Percentiles rank a stretch among this genome's conserved stretches.
These are phyloP conservation scores for Nematolebias whitei DNA, from an alignment of 2,113 vertebrate genomes.

Conservation along the genomic window DNA sequence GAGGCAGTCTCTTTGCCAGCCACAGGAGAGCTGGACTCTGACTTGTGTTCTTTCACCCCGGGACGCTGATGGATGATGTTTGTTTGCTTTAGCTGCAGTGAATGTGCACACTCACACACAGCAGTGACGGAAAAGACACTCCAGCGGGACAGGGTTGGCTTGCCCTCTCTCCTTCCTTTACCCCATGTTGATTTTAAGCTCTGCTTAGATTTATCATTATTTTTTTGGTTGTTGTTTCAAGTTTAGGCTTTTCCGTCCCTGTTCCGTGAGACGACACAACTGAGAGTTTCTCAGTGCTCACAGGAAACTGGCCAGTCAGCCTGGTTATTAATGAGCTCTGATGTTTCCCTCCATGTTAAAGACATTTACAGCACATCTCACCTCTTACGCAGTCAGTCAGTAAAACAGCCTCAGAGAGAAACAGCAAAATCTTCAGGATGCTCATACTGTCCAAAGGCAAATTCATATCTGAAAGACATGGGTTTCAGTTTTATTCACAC, in stretches of 20 bases:
- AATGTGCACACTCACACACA: slow-evolving; percentile 42
- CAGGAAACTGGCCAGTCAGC: slow-evolving; percentile 47
- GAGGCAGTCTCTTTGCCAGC: slow-evolving; percentile 42
- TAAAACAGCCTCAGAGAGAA: slow-evolving; percentile 79
- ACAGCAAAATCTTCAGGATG: slow-evolving; percentile 78
- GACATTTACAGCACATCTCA: slow-evolving; percentile 65
- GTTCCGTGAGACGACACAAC: slow-evolving; percentile 50
- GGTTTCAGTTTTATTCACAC: background rate
- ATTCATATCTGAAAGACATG: slow-evolving; percentile 61
- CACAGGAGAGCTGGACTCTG: slow-evolving; percentile 61
- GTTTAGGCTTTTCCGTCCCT: slow-evolving; percentile 59
- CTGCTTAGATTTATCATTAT: slow-evolving; percentile 45
- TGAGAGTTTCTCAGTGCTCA: slow-evolving; percentile 53
- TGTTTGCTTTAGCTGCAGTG: slow-evolving; percentile 69
- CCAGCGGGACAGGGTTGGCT: slow-evolving; percentile 41
- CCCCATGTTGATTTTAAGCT: slow-evolving; percentile 71
- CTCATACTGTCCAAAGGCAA: slow-evolving; percentile 78
- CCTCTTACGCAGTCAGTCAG: slow-evolving; percentile 85
- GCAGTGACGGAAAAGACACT: slow-evolving; percentile 46
- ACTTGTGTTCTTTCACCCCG: slow-evolving; percentile 68
- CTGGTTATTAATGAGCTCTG: slow-evolving; percentile 36
- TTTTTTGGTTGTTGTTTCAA: slow-evolving; percentile 17
- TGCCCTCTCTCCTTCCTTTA: slow-evolving; percentile 55
- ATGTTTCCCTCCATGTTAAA: slow-evolving; percentile 9
- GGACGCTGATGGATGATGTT: slow-evolving; percentile 76